A percentile compares a stretch with the other conserved stretches of the same genome.
phyloP scores from a whole-genome alignment of 2,888 invertebrate genomes.

The Stenoptilia bipunctidactyla region DNA sequence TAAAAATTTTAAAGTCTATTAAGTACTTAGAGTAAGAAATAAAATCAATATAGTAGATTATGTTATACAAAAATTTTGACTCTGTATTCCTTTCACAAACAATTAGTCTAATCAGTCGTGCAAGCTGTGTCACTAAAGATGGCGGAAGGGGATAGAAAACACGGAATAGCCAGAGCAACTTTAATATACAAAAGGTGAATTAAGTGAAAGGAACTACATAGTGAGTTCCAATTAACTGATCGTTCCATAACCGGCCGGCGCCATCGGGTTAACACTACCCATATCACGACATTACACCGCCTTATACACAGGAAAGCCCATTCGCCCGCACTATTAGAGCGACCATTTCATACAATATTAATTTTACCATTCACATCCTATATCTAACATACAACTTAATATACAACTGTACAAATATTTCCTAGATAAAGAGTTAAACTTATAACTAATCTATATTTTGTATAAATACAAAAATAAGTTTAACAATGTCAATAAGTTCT shows the following conservation, averaged over 20 bases:
- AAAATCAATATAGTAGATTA: background rate
- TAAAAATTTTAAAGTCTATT: constrained; percentile 2
- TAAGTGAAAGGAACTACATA: too few species aligned
- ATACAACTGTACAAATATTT: background rate
- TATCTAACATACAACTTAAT: background rate
- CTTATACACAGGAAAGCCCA: background rate
- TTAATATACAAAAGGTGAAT: too few species aligned
- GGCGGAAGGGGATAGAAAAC: too few species aligned
- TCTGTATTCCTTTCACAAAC: background rate
- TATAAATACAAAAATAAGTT: background rate
- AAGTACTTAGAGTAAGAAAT: background rate
- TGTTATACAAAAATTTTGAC: background rate
- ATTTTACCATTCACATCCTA: background rate
- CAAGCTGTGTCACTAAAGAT: background rate
- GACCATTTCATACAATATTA: background rate
- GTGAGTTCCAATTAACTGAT: too few species aligned
- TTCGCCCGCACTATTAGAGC: background rate
- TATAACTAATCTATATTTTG: background rate
- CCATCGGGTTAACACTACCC: too few species aligned
- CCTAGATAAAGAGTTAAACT: background rate
- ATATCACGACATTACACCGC: too few species aligned
- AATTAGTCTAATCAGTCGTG: background rate
- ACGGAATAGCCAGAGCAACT: background rate
- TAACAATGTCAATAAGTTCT: background rate
- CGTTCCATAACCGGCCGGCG: too few species aligned